Base-by-base conservation (phyloP, 2,797 vertebrate genomes). In the Spinus pinus region DNA sequence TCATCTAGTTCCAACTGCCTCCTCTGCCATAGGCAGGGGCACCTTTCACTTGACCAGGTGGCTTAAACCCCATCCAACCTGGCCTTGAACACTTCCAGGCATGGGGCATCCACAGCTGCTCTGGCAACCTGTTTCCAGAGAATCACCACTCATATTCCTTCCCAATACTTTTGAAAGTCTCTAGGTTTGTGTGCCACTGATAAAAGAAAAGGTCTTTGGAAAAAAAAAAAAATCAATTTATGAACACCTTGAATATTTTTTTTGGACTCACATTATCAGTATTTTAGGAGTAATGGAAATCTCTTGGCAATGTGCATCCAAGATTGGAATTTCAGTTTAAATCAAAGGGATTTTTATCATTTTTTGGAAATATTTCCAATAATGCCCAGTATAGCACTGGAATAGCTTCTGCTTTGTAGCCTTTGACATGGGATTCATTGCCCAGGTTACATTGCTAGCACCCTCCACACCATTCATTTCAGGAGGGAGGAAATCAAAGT, bases 271-370 rank as follows among this genome's bases (percentile, higher is more conserved):
- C 4, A 4, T 41, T 83, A 16, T 51, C 47, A 12, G 10, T 72
- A 18, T 51, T 86, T 42, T 70, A 56, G 47, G 24, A 53, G 10
- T 74, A 75, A 58, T 58, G 41, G 28, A 82, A 72, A 51, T 42
- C n/a, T 74, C 8, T 6, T 54, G 47, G 44, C 35, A 57, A 2
- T 22, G 30, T 56, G 18, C 57, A 58, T 69, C 64, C 13, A 28
- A 50, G 39, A 41, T 7, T 57, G 35, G 51, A 79, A 69, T 67
- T 80, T 37, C 49, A 21, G 16, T 88, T 77, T 65, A 83, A 88
- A 62, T 57, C 30, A 69, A 27, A 4, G 11, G 16, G 0, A 0
- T 2, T 62, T 82, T 41, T 7, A 2, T 44, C 1, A 27, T 57
- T 46, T 78, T 83, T 47, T 35, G 12, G 5, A 62, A 62, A n/a